A percentile compares a stretch with the other conserved stretches of the same genome.
These are phyloP conservation scores for Lordiphosa fenestrarum DNA, from an alignment of 2,888 invertebrate genomes.

Conservation along the genomic window DNA sequence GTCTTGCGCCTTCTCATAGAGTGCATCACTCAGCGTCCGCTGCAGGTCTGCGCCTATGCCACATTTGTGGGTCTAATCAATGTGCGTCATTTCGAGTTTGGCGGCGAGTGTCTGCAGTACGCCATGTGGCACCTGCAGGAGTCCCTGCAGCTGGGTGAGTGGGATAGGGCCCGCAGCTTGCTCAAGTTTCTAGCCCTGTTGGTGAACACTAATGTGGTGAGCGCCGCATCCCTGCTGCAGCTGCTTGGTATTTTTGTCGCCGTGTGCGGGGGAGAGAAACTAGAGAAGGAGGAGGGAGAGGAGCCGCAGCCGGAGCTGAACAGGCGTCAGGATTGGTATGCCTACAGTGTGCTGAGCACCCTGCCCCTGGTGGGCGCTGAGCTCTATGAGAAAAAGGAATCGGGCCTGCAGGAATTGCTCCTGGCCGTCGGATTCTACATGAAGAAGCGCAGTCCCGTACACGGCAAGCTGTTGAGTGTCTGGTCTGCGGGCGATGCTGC, in stretches of 20 bases:
- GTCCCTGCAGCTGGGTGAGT: slow-evolving; percentile 90
- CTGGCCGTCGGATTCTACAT: slow-evolving; percentile 94
- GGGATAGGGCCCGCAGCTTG: slow-evolving; percentile 92
- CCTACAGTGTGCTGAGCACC: slow-evolving; percentile 93
- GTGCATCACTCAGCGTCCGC: slow-evolving; percentile 96
- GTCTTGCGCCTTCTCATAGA: slow-evolving; percentile 94
- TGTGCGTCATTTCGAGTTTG: slow-evolving; percentile 97
- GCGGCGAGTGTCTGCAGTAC: slow-evolving; percentile 97
- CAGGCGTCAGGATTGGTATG: slow-evolving; percentile 89
- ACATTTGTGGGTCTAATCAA: slow-evolving; percentile 97
- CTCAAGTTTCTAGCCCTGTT: slow-evolving; percentile 96
- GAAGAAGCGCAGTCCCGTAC: slow-evolving; percentile 93
- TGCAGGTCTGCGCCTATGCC: slow-evolving; percentile 98
- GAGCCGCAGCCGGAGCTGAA: slow-evolving; percentile 86
- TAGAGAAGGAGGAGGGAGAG: not conserved
- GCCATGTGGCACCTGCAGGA: slow-evolving; percentile 95
- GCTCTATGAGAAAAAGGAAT: slow-evolving; percentile 96
- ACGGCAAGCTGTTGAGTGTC: slow-evolving; percentile 93
- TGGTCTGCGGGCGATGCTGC: slow-evolving; percentile 95
- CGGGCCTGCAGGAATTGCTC: slow-evolving; percentile 92
- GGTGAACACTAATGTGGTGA: slow-evolving; percentile 97
- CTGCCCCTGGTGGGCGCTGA: slow-evolving; percentile 97
- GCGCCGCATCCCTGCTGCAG: slow-evolving; percentile 92
- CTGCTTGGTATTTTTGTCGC: slow-evolving; percentile 81
- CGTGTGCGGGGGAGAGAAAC: not conserved